Evolutionary conservation across 2,113 vertebrate genomes (phyloP).

Genomic region (Pseudorasbora parva): DNA sequence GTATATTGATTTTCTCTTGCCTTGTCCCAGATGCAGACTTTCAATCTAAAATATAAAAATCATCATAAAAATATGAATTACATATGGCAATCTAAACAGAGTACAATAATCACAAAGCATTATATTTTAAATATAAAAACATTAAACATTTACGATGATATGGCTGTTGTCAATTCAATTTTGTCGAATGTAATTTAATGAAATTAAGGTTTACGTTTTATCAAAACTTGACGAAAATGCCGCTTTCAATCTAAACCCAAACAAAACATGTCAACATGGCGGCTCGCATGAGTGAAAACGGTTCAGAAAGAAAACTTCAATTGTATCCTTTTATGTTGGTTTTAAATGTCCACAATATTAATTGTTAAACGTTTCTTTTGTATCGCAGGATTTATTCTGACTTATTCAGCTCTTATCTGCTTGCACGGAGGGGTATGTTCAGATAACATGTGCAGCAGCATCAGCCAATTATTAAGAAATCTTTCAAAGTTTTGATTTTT

Average conservation of each 20-base stretch:
- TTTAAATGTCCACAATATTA: not conserved
- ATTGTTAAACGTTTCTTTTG: not conserved
- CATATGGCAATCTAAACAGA: too few species aligned
- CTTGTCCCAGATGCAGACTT: too few species aligned
- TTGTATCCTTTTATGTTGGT: constrained; percentile 71
- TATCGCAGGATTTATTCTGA: not conserved
- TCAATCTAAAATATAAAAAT: too few species aligned
- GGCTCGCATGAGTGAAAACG: constrained; percentile 15
- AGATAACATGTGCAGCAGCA: not conserved
- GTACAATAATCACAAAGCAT: too few species aligned
- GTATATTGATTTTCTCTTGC: too few species aligned
- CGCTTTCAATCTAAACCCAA: not conserved
- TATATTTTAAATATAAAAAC: not conserved
- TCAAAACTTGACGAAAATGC: constrained; percentile 13
- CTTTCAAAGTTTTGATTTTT: not conserved
- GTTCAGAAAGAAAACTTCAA: constrained; percentile 57
- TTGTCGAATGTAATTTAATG: constrained; percentile 9
- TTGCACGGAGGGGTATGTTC: not conserved
- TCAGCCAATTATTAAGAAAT: not conserved
- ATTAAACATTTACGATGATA: not conserved
- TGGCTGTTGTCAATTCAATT: not conserved
- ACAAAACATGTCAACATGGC: constrained; percentile 40
- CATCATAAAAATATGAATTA: too few species aligned
- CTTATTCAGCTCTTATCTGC: not conserved
- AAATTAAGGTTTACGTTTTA: not conserved